These are phyloP conservation scores for Onychorhynchus coronatus DNA, from an alignment of 2,113 vertebrate species.

Conservation along the genomic window DNA sequence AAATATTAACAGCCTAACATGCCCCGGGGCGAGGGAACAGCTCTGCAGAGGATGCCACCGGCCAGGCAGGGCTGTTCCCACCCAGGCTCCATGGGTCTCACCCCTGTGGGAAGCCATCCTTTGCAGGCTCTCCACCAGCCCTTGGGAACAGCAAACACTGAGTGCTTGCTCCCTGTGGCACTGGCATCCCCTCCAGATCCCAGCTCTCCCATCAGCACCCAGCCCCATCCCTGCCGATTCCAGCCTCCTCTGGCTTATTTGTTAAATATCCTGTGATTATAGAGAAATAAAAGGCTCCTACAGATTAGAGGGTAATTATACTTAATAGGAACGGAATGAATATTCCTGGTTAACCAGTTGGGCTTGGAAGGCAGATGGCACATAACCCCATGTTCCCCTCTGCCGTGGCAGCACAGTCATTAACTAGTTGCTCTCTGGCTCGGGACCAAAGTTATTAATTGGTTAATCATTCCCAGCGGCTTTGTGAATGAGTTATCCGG, in stretches of 20 bases:
- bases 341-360: slow-evolving; percentile 71
- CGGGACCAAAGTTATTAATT: slow-evolving; percentile 41
- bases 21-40: rapidly evolving
- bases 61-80: background rate
- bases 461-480: slow-evolving; percentile 25
- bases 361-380: slow-evolving; percentile 67
- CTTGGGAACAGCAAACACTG: rapidly evolving
- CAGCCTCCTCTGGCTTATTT: slow-evolving; percentile 39
- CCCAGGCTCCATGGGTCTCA: background rate
- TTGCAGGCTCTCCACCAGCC: background rate
- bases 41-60: background rate
- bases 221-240: rapidly evolving
- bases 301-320: slow-evolving; percentile 73
- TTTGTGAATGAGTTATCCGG: background rate
- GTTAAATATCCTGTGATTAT: slow-evolving; percentile 72
- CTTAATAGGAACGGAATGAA: slow-evolving; percentile 77
- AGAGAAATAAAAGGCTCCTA: slow-evolving; percentile 71
- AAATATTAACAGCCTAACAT: rapidly evolving
- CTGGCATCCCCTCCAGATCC: rapidly evolving
- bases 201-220: background rate
- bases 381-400: slow-evolving; percentile 46
- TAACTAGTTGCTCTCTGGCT: slow-evolving; percentile 62
- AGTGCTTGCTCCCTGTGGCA: rapidly evolving
- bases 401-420: background rate
- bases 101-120: background rate